Base-by-base conservation (phyloP, 2,888 invertebrate species). In the Clusia tigrina region DNA sequence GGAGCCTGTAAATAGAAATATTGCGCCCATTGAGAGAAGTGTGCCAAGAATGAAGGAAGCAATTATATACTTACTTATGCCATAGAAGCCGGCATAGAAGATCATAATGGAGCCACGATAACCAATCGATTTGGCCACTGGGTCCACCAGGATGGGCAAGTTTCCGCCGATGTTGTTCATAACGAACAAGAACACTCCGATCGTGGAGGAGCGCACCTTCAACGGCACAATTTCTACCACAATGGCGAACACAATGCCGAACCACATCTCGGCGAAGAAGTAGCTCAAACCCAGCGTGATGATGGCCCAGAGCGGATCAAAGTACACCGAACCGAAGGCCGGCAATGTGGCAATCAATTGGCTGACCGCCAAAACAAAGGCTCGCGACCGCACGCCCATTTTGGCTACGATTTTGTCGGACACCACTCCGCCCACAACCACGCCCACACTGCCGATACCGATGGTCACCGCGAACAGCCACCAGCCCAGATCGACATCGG, bases 221-320 rank as follows among this genome's bases (percentile, higher is more conserved):
- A 93, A 77, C 0, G 94, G 94, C 1, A 95, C 94, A 67, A 95
- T 92, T 85, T 95, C 95, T 1, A 95, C 94, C 2, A 95, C 86
- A 77, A 95, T 92, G 2, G 95, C 94, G 82, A 95, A 95, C 2
- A 95, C 90, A 67, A 95, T 94, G 55, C 95, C 95, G 83, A 95
- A 95, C 95, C 95, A 95, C 94, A 94, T 95, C 85, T 95, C 95
- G 74, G 95, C 94, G 74, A 94, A 94, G 85, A 95, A 92, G 80
- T 94, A 95, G 1, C 94, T 94, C 65, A 93, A 86, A n/a, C 93
- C 93, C 1, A 95, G 87, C 0, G 93, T 93, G 68, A 94, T 89
- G 90, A 95, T 93, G 2, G 94, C 94, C 88, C 93, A 91, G 1
- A 91, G 85, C 0, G 95, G 95, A 10, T 88, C 89, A 77, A 92